Evolutionary conservation across 2,113 vertebrate species (phyloP).

Genomic region (Bungarus multicinctus): DNA sequence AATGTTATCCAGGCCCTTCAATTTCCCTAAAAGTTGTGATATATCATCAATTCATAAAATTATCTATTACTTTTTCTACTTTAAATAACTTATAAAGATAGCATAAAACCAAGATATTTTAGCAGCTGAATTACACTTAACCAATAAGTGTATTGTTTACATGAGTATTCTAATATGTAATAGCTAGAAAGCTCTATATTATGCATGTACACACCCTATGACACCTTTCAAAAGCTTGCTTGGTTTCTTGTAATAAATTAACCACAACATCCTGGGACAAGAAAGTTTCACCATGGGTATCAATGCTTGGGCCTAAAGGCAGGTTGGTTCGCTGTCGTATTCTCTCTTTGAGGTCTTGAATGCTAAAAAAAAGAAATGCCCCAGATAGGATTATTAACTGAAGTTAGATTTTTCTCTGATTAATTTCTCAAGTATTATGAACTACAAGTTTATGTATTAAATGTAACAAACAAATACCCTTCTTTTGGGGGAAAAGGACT

Average conservation of each 20-base stretch:
- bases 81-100: neutral
- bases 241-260: conserved; percentile 96
- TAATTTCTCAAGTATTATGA: neutral
- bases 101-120: neutral
- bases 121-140: neutral
- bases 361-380: conserved; percentile 69
- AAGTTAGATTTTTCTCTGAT: neutral
- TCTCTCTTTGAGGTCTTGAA: conserved; percentile 96
- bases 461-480: neutral
- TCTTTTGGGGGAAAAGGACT: neutral
- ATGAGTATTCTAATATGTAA: neutral
- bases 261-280: conserved; percentile 97
- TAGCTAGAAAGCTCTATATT: neutral
- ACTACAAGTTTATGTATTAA: neutral
- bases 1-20: neutral
- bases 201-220: conserved; percentile 78
- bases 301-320: conserved; percentile 90
- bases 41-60: neutral
- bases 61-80: neutral
- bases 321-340: conserved; percentile 94
- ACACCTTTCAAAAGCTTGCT: conserved; percentile 97
- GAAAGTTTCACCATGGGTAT: conserved; percentile 97
- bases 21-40: neutral
- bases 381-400: neutral
- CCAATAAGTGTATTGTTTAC: neutral